Conservation (phyloP, 2,888 invertebrate species). For the Zele albiditarsus region DNA sequence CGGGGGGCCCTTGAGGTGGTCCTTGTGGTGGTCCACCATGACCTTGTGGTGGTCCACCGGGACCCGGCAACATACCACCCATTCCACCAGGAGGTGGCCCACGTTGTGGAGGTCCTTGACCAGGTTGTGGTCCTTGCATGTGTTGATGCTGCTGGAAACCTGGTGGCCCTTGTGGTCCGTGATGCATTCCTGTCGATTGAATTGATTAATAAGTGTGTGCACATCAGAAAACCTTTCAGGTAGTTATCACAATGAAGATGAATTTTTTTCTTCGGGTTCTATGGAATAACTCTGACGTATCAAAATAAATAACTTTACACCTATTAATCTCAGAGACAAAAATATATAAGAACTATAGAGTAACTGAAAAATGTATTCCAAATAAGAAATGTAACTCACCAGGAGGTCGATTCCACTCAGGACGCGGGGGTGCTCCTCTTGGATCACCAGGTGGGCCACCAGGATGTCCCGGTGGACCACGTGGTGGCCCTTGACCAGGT, state of each 20-base stretch:
- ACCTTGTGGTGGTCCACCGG: constrained; percentile 74
- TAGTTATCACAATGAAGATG: too few relatives aligned
- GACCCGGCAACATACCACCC: constrained; percentile 70
- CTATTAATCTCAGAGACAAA: too few relatives aligned
- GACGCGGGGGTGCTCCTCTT: constrained; percentile 76
- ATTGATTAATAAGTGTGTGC: background rate
- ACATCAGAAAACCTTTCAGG: too few relatives aligned
- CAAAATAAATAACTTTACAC: too few relatives aligned
- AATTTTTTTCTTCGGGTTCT: too few relatives aligned
- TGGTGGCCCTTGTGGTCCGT: constrained; percentile 77
- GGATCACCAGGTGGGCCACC: constrained; percentile 78
- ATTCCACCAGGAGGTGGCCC: constrained; percentile 76
- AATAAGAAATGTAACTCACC: constrained; percentile 65
- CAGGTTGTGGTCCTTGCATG: constrained; percentile 81
- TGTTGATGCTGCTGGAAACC: constrained; percentile 75
- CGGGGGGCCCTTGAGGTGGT: constrained; percentile 74
- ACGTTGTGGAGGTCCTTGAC: constrained; percentile 79
- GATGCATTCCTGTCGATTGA: constrained; percentile 75
- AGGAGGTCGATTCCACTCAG: constrained; percentile 85
- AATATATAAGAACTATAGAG: too few relatives aligned
- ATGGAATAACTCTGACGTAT: too few relatives aligned
- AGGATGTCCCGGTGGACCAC: constrained; percentile 75
- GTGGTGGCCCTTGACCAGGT: constrained; percentile 73
- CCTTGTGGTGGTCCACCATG: constrained; percentile 77
- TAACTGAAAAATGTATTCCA: too few relatives aligned